Conservation (phyloP, 2,113 vertebrate genomes). For the Asarcornis scutulata region DNA sequence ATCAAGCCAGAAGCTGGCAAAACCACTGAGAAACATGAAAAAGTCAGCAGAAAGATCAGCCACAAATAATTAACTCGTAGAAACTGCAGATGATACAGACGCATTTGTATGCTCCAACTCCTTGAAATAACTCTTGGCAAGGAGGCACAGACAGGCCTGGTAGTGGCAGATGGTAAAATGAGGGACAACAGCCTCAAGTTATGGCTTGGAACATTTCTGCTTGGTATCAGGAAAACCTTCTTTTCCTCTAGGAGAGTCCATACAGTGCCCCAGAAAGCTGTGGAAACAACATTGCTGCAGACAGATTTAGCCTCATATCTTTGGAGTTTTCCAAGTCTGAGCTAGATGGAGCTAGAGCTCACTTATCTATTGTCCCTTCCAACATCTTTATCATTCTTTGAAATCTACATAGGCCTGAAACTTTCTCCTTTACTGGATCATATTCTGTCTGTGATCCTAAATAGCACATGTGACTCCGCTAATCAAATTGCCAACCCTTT, state of each 20-base stretch:
- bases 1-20: background rate
- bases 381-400: no score
- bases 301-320: background rate
- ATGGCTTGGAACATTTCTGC: background rate
- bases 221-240: background rate
- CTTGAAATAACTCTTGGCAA: no score
- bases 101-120: background rate
- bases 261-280: background rate
- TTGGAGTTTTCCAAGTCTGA: background rate
- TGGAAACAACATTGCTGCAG: background rate
- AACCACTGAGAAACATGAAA: background rate
- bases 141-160: no score
- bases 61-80: background rate
- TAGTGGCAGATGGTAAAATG: background rate
- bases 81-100: background rate
- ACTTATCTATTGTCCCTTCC: no score
- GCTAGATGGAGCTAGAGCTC: background rate
- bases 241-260: background rate
- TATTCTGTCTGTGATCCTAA: no score
- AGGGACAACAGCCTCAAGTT: background rate
- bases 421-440: no score
- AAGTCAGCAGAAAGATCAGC: background rate
- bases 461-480: no score
- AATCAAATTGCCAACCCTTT: no score
- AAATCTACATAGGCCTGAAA: no score